Base-by-base conservation (phyloP, 2,797 vertebrate species). In the Numenius phaeopus region DNA sequence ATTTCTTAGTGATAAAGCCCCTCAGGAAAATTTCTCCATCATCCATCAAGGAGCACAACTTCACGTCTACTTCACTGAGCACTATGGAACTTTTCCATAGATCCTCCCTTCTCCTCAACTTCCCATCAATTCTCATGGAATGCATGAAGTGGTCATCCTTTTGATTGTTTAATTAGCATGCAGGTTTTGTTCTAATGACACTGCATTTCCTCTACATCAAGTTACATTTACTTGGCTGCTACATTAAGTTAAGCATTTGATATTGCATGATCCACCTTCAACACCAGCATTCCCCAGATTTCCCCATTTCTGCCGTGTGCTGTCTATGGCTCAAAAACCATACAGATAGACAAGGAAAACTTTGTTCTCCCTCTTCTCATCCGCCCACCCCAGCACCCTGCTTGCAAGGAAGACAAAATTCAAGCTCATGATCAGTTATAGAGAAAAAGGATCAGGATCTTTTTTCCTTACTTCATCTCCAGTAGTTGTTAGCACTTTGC, bases 331-430 rank as follows among this genome's bases (percentile, higher is more conserved):
- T 59, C 59, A 85, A 72, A 46, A 34, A 50, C 5, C 3, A 3
- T 8, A 30, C 0, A 62, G 20, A 24, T 9, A 11, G 47, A n/a
- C n/a, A 54, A 17, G 2, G 3, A 50, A 69, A 70, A 59, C 10
- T 7, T 42, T n/a, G 5, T 47, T 75, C 50, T 70, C 50, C 44
- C 19, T 69, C 39, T 69, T 58, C 30, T 52, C 22, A 29, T 32
- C n/a, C 9, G 64, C 19, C 13, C 3, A 12, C 14, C 4, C 21
- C 55, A 62, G 26, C 6, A 47, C 46, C 24, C 27, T 76, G 5
- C 20, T 58, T 47, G 6, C 23, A 59, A 65, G 30, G 23, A 75
- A 58, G 14, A 29, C 19, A 52, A 32, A 64, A 20, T 37, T 76
- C 46, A 70, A 54, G 39, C 40, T 34, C n/a, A 47, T 14, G 11